These are phyloP conservation scores for Cotesia congregata DNA, from an alignment of 2,888 invertebrate genomes.

Conservation along the genomic window DNA sequence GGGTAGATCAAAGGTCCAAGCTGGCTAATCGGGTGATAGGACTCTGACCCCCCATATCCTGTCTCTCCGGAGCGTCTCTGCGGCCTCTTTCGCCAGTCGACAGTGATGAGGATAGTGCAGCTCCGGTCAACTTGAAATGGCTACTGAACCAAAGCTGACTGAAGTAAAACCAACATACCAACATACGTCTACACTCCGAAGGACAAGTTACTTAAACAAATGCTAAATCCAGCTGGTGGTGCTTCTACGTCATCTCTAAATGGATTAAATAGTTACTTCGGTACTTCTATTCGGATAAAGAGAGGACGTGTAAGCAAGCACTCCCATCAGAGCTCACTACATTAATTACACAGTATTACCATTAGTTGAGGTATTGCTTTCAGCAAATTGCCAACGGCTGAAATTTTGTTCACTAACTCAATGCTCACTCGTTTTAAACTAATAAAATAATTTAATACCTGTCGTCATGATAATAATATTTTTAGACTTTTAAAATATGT, in stretches of 20 bases:
- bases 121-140: not conserved
- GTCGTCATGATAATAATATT: too few species aligned
- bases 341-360: not conserved
- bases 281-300: not conserved
- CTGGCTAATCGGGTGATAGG: slow-evolving; percentile 19
- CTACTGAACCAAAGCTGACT: not conserved
- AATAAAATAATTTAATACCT: too few species aligned
- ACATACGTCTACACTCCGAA: not conserved
- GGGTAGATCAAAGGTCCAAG: slow-evolving; percentile 21
- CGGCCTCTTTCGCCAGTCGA: not conserved
- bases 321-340: not conserved
- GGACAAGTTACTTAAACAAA: slow-evolving; percentile 1
- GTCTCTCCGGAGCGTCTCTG: not conserved
- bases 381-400: too few species aligned
- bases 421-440: too few species aligned
- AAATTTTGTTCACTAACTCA: too few species aligned
- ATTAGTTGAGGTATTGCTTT: too few species aligned
- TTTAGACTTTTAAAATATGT: too few species aligned
- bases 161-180: not conserved
- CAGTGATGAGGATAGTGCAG: not conserved
- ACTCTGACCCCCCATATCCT: slow-evolving; percentile 20
- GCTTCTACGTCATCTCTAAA: not conserved
- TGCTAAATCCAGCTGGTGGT: not conserved
- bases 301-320: not conserved
- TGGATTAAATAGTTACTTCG: not conserved